phyloP scores from a whole-genome alignment of 2,888 invertebrate genomes.

The Pedicia rivosa region DNA sequence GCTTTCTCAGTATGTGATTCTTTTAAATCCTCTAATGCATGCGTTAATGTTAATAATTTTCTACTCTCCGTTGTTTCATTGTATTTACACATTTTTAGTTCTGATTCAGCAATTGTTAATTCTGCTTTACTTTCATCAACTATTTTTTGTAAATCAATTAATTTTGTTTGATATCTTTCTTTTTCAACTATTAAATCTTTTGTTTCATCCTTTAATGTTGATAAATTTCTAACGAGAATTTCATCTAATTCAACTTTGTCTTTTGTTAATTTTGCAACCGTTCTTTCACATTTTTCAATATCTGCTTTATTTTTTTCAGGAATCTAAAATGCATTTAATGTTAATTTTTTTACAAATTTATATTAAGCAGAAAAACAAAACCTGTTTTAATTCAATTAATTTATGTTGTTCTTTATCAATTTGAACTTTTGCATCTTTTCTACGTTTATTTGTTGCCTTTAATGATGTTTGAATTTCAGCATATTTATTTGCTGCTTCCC shows the following conservation, averaged over 20 bases:
- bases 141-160: slow-evolving; percentile 50
- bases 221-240: slow-evolving; percentile 45
- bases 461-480: slow-evolving; percentile 48
- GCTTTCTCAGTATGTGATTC: slow-evolving; percentile 42
- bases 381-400: slow-evolving; percentile 41
- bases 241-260: slow-evolving; percentile 39
- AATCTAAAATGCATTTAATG: too few relatives aligned
- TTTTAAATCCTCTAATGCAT: slow-evolving; percentile 33
- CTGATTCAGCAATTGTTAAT: slow-evolving; percentile 44
- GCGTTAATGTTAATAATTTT: slow-evolving; percentile 23
- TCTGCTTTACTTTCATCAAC: slow-evolving; percentile 53
- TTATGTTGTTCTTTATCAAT: slow-evolving; percentile 50
- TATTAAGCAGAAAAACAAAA: too few relatives aligned
- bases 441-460: slow-evolving; percentile 50
- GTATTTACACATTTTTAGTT: slow-evolving; percentile 53
- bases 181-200: slow-evolving; percentile 37
- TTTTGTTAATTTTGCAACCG: slow-evolving; percentile 36
- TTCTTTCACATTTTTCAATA: slow-evolving; percentile 45
- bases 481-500: slow-evolving; percentile 46
- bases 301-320: slow-evolving; percentile 62
- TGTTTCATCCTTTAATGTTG: slow-evolving; percentile 36
- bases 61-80: slow-evolving; percentile 24
- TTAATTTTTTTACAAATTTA: too few relatives aligned
- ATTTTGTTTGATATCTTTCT: slow-evolving; percentile 37
- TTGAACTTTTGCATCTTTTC: slow-evolving; percentile 54